A percentile compares a stretch with the other conserved stretches of the same genome.
Evolutionary conservation across 1,140 invertebrate genomes (phyloP).

Genomic region (Olivierus martensii): DNA sequence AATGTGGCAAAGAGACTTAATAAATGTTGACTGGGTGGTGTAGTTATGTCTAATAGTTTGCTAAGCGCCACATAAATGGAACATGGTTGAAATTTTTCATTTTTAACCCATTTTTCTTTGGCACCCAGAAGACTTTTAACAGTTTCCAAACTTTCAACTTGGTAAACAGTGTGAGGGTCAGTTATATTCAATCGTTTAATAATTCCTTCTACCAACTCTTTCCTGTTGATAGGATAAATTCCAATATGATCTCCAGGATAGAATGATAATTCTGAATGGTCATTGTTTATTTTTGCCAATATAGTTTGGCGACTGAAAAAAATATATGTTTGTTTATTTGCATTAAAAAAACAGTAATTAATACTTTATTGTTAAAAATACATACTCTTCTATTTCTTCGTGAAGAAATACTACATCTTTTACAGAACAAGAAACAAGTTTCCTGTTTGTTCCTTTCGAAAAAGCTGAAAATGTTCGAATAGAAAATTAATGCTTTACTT

Average conservation of each 20-base stretch:
- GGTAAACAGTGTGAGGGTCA: too few relatives aligned
- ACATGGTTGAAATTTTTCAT: conserved; percentile 47
- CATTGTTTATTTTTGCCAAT: conserved; percentile 37
- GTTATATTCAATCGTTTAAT: conserved; percentile 30
- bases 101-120: conserved; percentile 65
- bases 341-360: too few relatives aligned
- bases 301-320: conserved; percentile 42
- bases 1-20: conserved; percentile 66
- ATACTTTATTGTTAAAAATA: conserved; percentile 4
- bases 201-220: conserved; percentile 62
- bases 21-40: conserved; percentile 74
- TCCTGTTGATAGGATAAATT: conserved; percentile 69
- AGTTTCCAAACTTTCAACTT: too few relatives aligned
- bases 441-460: conserved; percentile 43
- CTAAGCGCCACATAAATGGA: conserved; percentile 61
- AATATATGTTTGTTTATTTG: too few relatives aligned
- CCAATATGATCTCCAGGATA: conserved; percentile 87
- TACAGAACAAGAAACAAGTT: conserved; percentile 46
- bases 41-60: conserved; percentile 80
- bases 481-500: too few relatives aligned
- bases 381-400: conserved; percentile 30
- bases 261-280: conserved; percentile 38
- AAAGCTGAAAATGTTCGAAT: conserved; percentile 31
- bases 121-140: too few relatives aligned
- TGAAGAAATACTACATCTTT: conserved; percentile 36